These are phyloP conservation scores for Ptychadena robeensis DNA, from an alignment of 2,797 vertebrate species.

Conservation along the genomic window DNA sequence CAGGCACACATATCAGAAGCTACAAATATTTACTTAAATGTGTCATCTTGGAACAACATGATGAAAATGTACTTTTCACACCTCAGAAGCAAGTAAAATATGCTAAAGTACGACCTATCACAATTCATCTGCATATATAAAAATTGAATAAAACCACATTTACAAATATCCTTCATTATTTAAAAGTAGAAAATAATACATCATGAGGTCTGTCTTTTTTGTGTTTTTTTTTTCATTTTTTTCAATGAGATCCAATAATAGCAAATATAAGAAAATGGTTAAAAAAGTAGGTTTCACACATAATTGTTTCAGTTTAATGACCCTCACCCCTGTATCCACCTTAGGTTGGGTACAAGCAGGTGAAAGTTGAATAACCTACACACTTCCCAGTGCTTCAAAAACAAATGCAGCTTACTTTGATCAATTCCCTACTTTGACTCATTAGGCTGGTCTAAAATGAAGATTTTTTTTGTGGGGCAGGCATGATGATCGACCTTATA, in stretches of 20 bases:
- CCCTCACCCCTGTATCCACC: conserved; percentile 29
- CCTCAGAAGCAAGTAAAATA: conserved; percentile 53
- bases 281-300: conserved; percentile 41
- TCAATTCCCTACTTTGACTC: not conserved
- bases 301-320: conserved; percentile 16
- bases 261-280: conserved; percentile 51
- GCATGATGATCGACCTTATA: no score
- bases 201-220: conserved; percentile 20
- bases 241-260: conserved; percentile 47
- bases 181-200: conserved; percentile 63
- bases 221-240: conserved; percentile 42
- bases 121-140: conserved; percentile 56
- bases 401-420: not conserved
- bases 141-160: conserved; percentile 60
- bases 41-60: conserved; percentile 55
- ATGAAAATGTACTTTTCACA: conserved; percentile 45
- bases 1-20: conserved; percentile 40
- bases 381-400: not conserved
- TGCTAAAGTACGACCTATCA: conserved; percentile 58
- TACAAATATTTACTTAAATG: conserved; percentile 59
- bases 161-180: conserved; percentile 63
- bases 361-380: not conserved
- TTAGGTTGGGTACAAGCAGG: conserved; percentile 2
- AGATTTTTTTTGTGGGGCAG: not conserved
- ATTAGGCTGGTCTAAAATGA: not conserved